These are phyloP conservation scores for Calcarius lapponicus DNA, from an alignment of 2,797 vertebrate genomes.

Conservation along the genomic window DNA sequence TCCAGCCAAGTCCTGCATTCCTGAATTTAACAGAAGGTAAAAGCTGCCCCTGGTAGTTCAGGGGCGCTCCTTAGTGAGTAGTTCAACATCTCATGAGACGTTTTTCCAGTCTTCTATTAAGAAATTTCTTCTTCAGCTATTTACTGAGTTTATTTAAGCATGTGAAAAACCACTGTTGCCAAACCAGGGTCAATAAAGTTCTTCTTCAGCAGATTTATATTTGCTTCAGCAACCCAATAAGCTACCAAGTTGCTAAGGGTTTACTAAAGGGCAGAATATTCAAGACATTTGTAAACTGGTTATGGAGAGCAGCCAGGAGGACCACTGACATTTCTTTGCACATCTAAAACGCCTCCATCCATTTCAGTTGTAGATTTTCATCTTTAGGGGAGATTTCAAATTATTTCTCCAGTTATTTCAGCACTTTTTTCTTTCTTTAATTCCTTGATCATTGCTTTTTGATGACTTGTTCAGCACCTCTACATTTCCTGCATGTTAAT, in stretches of 20 bases:
- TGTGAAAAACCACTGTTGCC: not conserved
- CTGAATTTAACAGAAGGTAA: not conserved
- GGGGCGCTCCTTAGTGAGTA: not conserved
- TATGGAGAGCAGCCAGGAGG: not conserved
- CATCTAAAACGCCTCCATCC: not conserved
- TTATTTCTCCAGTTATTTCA: not conserved
- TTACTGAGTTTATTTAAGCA: not conserved
- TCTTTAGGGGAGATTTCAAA: not conserved
- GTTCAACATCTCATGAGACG: not conserved
- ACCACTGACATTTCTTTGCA: not conserved
- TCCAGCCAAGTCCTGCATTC: not conserved
- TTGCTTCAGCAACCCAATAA: not conserved
- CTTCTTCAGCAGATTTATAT: not conserved
- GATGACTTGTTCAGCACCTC: not conserved
- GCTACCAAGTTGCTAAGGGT: not conserved
- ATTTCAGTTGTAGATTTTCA: not conserved
- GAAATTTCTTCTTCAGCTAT: not conserved
- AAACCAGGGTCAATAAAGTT: not conserved
- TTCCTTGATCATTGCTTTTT: not conserved
- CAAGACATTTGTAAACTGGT: not conserved
- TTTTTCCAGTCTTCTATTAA: not conserved
- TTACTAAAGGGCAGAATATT: not conserved
- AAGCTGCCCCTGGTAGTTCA: not conserved
- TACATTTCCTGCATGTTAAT: not conserved
- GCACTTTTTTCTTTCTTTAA: not conserved